phyloP scores from a whole-genome alignment of 2,888 invertebrate species.

The Antheraea yamamai region DNA sequence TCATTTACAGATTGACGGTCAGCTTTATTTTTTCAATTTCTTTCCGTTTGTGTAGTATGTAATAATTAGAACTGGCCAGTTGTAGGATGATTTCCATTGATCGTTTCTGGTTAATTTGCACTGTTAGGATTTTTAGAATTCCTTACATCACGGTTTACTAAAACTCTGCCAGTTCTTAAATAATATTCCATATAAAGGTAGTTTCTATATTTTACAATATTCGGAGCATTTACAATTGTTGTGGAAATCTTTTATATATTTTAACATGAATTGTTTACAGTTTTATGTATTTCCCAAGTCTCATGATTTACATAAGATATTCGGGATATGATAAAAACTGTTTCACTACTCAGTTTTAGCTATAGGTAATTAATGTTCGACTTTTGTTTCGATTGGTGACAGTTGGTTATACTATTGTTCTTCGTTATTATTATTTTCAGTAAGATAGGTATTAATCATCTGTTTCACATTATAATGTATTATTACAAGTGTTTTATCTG shows the following conservation, averaged over 20 bases:
- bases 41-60: not conserved
- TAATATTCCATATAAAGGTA: not conserved
- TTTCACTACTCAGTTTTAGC: not conserved
- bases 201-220: not conserved
- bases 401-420: conserved; percentile 3
- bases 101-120: no score
- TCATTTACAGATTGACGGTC: not conserved
- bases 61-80: not conserved
- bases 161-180: not conserved
- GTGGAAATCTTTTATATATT: not conserved
- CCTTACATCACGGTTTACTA: not conserved
- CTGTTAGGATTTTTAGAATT: not conserved
- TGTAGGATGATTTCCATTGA: not conserved
- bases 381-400: conserved; percentile 8
- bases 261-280: not conserved
- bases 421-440: conserved; percentile 2
- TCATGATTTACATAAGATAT: not conserved
- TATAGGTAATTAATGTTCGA: conserved; percentile 10
- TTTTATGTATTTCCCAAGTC: not conserved
- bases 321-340: conserved; percentile 1
- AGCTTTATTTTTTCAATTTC: not conserved
- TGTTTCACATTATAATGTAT: not conserved
- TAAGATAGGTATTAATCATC: not conserved
- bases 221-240: not conserved
- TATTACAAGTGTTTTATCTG: conserved; percentile 11